These are phyloP conservation scores for Tragelaphus oryx DNA, from an alignment of 2,797 vertebrate genomes.

Conservation along the genomic window DNA sequence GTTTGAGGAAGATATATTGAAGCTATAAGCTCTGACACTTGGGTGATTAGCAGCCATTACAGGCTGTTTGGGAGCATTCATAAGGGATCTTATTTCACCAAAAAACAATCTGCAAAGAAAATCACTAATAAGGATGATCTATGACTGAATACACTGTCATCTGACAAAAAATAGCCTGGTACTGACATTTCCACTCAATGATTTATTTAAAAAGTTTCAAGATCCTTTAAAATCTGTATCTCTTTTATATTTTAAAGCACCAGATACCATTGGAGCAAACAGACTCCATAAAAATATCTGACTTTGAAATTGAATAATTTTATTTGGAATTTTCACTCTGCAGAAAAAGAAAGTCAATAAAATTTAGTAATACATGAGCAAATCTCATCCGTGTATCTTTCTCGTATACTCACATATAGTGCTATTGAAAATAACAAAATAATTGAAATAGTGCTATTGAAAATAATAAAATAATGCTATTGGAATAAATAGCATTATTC, in stretches of 20 bases:
- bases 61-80: conserved; percentile 53
- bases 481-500: not conserved
- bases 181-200: conserved; percentile 45
- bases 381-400: not conserved
- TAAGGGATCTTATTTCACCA: conserved; percentile 52
- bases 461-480: not conserved
- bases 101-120: conserved; percentile 67
- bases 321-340: not conserved
- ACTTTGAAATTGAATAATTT: conserved; percentile 33
- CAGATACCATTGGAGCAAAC: not conserved
- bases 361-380: conserved; percentile 14
- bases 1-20: conserved; percentile 52
- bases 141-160: conserved; percentile 48
- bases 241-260: conserved; percentile 8
- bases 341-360: conserved; percentile 22
- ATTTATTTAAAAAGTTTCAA: conserved; percentile 70
- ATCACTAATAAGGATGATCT: conserved; percentile 58
- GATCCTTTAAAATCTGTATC: not conserved
- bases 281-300: not conserved
- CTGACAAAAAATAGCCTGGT: conserved; percentile 48
- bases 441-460: not conserved
- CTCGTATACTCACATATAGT: not conserved
- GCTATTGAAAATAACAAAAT: not conserved
- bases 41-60: conserved; percentile 49
- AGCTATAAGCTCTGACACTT: conserved; percentile 51